A percentile compares a stretch with the other conserved stretches of the same genome.
Conservation (phyloP, 2,797 vertebrate genomes). For the Microctenopoma stevenorrisi region DNA sequence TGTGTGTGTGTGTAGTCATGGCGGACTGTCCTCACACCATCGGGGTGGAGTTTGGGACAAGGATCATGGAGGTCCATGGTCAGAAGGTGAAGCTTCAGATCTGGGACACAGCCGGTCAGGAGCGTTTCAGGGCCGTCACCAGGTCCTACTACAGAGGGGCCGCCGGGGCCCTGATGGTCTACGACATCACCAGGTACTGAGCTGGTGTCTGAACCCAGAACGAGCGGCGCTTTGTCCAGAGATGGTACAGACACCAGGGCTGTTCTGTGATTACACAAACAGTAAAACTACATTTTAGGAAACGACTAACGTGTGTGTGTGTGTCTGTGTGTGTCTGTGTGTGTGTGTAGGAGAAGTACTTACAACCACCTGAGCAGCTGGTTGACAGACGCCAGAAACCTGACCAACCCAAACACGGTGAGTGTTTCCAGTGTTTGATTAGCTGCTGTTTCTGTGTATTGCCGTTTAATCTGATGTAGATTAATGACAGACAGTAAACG, state of each 20-base stretch:
- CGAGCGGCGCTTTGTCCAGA: neutral
- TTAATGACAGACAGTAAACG: too few relatives aligned
- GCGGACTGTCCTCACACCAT: constrained; percentile 99
- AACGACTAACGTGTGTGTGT: too few relatives aligned
- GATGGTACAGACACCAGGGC: neutral
- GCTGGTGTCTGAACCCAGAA: neutral
- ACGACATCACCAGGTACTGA: constrained; percentile 96
- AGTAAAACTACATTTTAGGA: too few relatives aligned
- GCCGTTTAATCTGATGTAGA: too few relatives aligned
- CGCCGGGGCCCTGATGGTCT: constrained; percentile 97
- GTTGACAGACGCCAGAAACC: constrained; percentile 94
- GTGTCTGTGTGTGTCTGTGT: constrained; percentile 22
- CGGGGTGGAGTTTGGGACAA: constrained; percentile 96
- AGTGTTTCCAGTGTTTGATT: too few relatives aligned
- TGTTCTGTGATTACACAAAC: neutral
- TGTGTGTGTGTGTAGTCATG: constrained; percentile 87
- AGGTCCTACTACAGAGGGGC: constrained; percentile 98
- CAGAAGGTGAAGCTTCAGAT: constrained; percentile 99
- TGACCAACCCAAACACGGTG: constrained; percentile 77
- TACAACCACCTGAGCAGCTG: constrained; percentile 97
- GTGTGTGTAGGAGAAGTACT: constrained; percentile 88
- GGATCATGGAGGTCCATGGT: constrained; percentile 98
- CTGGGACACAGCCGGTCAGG: constrained; percentile 99
- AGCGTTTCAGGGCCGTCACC: constrained; percentile 96
- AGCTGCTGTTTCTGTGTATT: neutral